A percentile compares a stretch with the other conserved stretches of the same genome.
These are phyloP conservation scores for Chrysolina americana DNA, from an alignment of 2,888 invertebrate species.

Conservation along the genomic window DNA sequence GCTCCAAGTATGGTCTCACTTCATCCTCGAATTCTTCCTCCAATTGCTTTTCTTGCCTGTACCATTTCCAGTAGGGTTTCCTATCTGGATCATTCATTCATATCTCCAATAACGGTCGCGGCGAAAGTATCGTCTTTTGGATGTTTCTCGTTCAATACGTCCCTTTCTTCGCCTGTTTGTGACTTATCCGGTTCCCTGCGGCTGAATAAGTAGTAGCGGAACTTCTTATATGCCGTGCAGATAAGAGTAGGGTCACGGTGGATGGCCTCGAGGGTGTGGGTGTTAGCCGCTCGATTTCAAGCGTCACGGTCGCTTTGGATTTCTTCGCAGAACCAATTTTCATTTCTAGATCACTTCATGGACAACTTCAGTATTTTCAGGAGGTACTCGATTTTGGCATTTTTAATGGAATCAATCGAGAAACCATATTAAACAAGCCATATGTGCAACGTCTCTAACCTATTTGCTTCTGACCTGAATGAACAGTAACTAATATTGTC, in stretches of 20 bases:
- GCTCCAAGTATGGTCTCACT: constrained; percentile 89
- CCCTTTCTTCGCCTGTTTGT: constrained; percentile 81
- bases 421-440: no score
- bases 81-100: constrained; percentile 75
- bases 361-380: no score
- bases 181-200: constrained; percentile 91
- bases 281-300: constrained; percentile 98
- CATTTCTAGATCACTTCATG: no score
- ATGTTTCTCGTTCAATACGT: constrained; percentile 98
- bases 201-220: constrained; percentile 83
- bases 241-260: constrained; percentile 93
- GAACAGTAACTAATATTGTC: no score
- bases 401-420: no score
- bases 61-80: constrained; percentile 76
- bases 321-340: constrained; percentile 80
- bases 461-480: no score
- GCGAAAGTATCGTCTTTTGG: constrained; percentile 99
- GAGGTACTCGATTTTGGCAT: no score
- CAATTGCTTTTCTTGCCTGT: constrained; percentile 99
- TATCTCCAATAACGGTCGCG: constrained; percentile 90
- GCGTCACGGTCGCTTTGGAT: constrained; percentile 86
- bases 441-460: no score
- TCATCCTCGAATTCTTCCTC: constrained; percentile 99
- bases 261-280: constrained; percentile 87
- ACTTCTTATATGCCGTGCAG: constrained; percentile 92